phyloP scores from a whole-genome alignment of 2,888 invertebrate species.

The Cataglyphis livida region DNA sequence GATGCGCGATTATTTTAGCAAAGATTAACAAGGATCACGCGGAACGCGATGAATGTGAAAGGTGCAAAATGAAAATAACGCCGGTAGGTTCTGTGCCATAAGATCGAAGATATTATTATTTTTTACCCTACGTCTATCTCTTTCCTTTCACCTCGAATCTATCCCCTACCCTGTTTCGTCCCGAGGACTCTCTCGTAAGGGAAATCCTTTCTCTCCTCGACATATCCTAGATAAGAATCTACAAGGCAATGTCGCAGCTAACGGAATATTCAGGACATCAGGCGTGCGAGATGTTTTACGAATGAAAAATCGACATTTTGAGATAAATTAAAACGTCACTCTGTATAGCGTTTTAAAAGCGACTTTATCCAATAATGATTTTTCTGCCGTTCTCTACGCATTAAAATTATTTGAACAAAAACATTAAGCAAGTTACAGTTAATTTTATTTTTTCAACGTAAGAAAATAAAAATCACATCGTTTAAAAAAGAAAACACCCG shows the following conservation, averaged over 20 bases:
- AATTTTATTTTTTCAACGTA: not conserved
- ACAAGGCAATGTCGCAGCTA: slow-evolving; percentile 73
- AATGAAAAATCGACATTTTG: slow-evolving; percentile 55
- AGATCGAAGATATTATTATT: slow-evolving; percentile 53
- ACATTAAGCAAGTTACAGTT: not conserved
- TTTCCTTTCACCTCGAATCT: slow-evolving; percentile 29
- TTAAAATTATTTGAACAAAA: slow-evolving; percentile 12
- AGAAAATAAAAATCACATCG: not conserved
- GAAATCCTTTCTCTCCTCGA: slow-evolving; percentile 65
- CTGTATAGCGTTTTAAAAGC: not conserved
- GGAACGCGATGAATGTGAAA: not conserved
- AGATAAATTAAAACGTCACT: slow-evolving; percentile 33
- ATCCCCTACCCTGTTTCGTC: slow-evolving; percentile 82
- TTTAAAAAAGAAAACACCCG: not conserved
- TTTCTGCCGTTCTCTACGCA: not conserved
- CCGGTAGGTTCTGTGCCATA: slow-evolving; percentile 33
- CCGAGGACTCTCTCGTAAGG: slow-evolving; percentile 74
- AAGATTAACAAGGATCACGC: not conserved
- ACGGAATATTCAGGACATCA: slow-evolving; percentile 68
- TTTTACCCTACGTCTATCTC: slow-evolving; percentile 40
- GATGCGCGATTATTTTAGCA: slow-evolving; percentile 2
- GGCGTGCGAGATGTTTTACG: slow-evolving; percentile 58
- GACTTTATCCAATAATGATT: slow-evolving; percentile 1
- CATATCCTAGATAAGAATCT: slow-evolving; percentile 70
- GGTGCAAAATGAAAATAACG: slow-evolving; percentile 43